phyloP scores from a whole-genome alignment of 1,140 invertebrate species.

The Pseudomyrmex pallidus region DNA sequence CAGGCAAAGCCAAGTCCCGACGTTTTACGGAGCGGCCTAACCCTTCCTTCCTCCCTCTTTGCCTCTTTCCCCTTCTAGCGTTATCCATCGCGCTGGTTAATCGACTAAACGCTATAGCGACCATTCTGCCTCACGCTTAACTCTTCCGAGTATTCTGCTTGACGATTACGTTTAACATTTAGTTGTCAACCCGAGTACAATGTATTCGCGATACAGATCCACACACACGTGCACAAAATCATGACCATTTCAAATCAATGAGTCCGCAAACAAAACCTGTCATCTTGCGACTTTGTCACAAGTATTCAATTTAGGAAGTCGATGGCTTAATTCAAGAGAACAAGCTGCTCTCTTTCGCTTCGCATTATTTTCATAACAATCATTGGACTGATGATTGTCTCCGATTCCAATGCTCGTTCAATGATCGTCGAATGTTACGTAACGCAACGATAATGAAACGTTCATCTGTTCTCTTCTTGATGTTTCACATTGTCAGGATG shows the following conservation, averaged over 20 bases:
- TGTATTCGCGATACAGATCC: not conserved
- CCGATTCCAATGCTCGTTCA: not conserved
- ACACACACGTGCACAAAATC: too few species aligned
- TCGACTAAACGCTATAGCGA: constrained; percentile 64
- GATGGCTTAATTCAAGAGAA: not conserved
- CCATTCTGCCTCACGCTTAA: constrained; percentile 57
- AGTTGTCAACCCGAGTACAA: not conserved
- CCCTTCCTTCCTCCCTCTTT: constrained; percentile 34
- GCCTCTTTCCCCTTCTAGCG: constrained; percentile 38
- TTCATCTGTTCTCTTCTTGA: not conserved
- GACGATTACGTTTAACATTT: not conserved
- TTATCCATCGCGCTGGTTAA: constrained; percentile 55
- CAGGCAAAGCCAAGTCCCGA: constrained; percentile 61
- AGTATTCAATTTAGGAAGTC: too few species aligned
- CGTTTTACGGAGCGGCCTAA: constrained; percentile 58
- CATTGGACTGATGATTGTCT: not conserved
- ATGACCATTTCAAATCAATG: too few species aligned
- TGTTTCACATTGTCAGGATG: not conserved
- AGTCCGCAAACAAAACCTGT: too few species aligned
- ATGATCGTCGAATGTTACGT: constrained; percentile 46
- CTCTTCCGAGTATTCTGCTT: not conserved
- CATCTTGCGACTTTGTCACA: not conserved
- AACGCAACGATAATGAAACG: constrained; percentile 42
- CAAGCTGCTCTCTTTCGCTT: not conserved
- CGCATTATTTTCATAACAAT: not conserved